Base-by-base conservation (phyloP, 2,113 vertebrate genomes). In the Myiagra hebetior region DNA sequence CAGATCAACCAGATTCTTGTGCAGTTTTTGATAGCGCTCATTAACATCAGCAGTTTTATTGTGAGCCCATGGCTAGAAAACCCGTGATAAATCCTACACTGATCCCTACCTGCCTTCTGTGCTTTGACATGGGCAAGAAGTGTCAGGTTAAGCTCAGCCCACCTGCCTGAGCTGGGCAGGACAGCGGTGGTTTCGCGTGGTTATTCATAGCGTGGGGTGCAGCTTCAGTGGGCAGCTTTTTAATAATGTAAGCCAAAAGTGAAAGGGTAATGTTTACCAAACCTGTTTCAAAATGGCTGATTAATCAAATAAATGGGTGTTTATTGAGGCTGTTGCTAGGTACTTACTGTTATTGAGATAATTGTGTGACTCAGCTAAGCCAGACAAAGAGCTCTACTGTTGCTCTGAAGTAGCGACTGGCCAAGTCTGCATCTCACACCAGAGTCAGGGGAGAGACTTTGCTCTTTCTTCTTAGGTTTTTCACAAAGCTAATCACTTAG, bases 231-330 rank as follows among this genome's bases (percentile, higher is more conserved):
- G 89, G 89, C 74, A 91, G 85, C 55, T 62, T 86, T 74, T 89
- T 68, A 82, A 81, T 83, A 95, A 92, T 33, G 49, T 55, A 70
- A 93, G 82, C 64, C 87, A 92, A 72, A 88, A 87, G 70, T 80
- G 85, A 96, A 95, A 86, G 68, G 74, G 70, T 69, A 78, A 49
- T 92, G 87, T 96, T 95, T 95, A 91, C 85, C 82, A 89, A 86
- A 93, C 83, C 90, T 85, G 84, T 85, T 91, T 93, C 70, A 94
- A 94, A 96, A 90, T 77, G 92, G 82, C 79, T 94, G 91, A 94
- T 95, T 95, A 95, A 95, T 95, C 94, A 97, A 84, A 86, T 92
- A 92, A 95, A 94, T 89, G 95, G 60, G 87, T 93, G 96, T 96
- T 96, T 97, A 87, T 86, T 90, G 87, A 95, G 87, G 81, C 69